These are phyloP conservation scores for Thymallus thymallus DNA, from an alignment of 2,113 vertebrate genomes.

Conservation along the genomic window DNA sequence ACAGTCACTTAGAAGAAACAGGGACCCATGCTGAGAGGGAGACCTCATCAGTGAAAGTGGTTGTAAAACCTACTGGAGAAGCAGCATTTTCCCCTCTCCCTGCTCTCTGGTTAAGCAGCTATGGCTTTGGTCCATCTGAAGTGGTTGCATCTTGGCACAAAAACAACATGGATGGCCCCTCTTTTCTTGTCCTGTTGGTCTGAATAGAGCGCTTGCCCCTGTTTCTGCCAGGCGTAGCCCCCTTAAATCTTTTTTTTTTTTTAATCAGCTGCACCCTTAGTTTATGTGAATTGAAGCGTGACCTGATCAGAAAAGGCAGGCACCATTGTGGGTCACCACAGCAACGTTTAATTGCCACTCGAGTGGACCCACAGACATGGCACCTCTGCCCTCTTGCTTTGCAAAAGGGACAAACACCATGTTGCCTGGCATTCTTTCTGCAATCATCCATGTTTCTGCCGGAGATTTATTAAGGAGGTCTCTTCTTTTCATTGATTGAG, in stretches of 20 bases:
- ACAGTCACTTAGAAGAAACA: constrained; percentile 22
- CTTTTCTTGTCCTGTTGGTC: constrained; percentile 31
- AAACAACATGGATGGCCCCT: constrained; percentile 38
- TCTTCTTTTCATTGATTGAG: constrained; percentile 20
- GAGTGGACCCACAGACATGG: constrained; percentile 56
- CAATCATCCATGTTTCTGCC: constrained; percentile 23
- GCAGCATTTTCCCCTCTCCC: background rate
- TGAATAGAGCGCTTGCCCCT: constrained; percentile 39
- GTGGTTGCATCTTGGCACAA: constrained; percentile 39
- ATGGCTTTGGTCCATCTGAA: constrained; percentile 27
- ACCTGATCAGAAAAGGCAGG: constrained; percentile 59
- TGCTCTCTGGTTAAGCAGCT: background rate
- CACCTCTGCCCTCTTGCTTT: constrained; percentile 54
- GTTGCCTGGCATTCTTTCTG: constrained; percentile 39
- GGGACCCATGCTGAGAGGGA: constrained; percentile 11
- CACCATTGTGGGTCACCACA: constrained; percentile 63
- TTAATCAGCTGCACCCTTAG: constrained; percentile 47
- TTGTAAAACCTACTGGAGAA: constrained; percentile 38
- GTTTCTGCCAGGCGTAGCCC: constrained; percentile 29
- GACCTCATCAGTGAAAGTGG: constrained; percentile 34
- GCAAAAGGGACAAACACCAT: constrained; percentile 35
- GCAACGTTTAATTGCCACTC: constrained; percentile 68
- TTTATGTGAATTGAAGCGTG: constrained; percentile 65
- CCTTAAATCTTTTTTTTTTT: no score
- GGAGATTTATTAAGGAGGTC: background rate